phyloP scores from a whole-genome alignment of 2,797 vertebrate genomes.

The Cyprinella venusta region DNA sequence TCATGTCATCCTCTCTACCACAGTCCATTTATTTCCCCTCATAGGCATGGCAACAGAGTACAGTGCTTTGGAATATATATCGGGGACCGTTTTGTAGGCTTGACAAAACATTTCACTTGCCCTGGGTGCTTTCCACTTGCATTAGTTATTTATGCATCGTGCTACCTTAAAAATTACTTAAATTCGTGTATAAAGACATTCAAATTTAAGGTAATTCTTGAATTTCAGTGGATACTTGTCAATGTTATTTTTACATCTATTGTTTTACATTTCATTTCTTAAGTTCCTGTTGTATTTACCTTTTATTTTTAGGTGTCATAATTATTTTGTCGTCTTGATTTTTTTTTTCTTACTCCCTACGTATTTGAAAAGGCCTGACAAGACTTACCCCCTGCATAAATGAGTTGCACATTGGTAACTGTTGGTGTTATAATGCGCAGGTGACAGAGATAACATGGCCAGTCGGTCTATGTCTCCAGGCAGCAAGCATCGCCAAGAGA shows the following conservation, averaged over 20 bases:
- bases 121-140: slow-evolving; percentile 29
- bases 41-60: slow-evolving; percentile 44
- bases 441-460: slow-evolving; percentile 89
- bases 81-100: slow-evolving; percentile 15
- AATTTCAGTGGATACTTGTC: slow-evolving; percentile 42
- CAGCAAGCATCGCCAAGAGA: slow-evolving; percentile 90
- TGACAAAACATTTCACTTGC: neutral
- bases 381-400: neutral
- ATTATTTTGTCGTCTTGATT: slow-evolving; percentile 33
- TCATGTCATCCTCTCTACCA: slow-evolving; percentile 68
- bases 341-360: neutral
- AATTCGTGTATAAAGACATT: slow-evolving; percentile 7
- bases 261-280: slow-evolving; percentile 13
- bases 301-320: slow-evolving; percentile 31
- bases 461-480: slow-evolving; percentile 83
- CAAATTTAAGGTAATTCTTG: slow-evolving; percentile 40
- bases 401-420: slow-evolving; percentile 48
- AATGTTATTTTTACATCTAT: neutral
- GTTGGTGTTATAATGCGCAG: slow-evolving; percentile 75
- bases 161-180: slow-evolving; percentile 2
- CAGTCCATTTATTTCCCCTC: slow-evolving; percentile 58
- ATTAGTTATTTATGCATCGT: slow-evolving; percentile 22
- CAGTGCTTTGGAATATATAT: slow-evolving; percentile 47
- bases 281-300: slow-evolving; percentile 46
- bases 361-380: slow-evolving; percentile 4